Conservation (phyloP, 2,888 invertebrate genomes). For the Uropetala carovei region DNA sequence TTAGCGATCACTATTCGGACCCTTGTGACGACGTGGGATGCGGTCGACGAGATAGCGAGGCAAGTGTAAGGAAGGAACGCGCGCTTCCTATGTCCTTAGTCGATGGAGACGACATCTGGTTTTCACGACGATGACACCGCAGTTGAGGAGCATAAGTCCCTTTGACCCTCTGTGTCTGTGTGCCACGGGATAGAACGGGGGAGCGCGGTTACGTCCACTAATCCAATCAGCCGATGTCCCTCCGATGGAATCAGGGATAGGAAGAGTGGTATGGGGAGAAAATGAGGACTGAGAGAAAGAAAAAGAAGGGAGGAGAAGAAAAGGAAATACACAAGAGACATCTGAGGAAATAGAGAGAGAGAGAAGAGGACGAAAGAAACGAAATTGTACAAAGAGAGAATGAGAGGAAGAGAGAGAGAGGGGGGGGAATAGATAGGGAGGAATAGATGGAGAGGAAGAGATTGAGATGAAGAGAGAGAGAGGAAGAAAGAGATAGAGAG, state of each 20-base stretch:
- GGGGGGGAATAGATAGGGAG: too few relatives aligned
- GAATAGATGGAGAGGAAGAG: too few relatives aligned
- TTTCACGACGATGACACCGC: constrained; percentile 46
- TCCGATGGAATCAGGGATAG: neutral
- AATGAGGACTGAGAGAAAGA: neutral
- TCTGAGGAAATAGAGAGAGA: neutral
- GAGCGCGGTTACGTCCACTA: constrained; percentile 26
- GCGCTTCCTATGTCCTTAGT: neutral
- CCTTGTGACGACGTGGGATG: neutral
- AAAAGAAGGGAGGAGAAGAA: neutral
- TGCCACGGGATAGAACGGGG: neutral
- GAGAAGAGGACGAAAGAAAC: too few relatives aligned
- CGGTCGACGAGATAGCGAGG: neutral
- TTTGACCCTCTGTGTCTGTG: constrained; percentile 13
- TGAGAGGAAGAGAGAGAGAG: too few relatives aligned
- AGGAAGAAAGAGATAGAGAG: too few relatives aligned
- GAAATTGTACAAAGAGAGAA: too few relatives aligned
- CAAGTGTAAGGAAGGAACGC: neutral
- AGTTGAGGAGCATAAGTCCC: constrained; percentile 3
- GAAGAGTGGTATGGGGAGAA: neutral
- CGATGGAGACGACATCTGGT: constrained; percentile 40
- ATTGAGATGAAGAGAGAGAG: too few relatives aligned
- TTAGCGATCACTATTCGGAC: neutral
- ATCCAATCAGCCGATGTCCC: constrained; percentile 40
- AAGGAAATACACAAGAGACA: neutral